A percentile compares a stretch with the other conserved stretches of the same genome.
Conservation (phyloP, 2,888 invertebrate species). For the Sisyra terminalis region DNA sequence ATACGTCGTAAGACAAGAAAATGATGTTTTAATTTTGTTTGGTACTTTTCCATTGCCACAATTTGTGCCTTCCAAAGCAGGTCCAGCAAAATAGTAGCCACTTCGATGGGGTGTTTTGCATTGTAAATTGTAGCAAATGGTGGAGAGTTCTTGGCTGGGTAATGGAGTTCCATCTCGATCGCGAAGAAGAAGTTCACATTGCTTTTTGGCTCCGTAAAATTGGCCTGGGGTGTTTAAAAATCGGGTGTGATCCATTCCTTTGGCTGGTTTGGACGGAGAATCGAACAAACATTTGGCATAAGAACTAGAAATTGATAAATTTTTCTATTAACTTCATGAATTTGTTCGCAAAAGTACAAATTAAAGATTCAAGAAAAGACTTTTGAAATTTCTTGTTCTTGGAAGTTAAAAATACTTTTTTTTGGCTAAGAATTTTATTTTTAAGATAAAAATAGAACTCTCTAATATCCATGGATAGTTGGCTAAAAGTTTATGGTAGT, state of each 20-base stretch:
- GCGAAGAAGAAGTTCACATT: constrained; percentile 53
- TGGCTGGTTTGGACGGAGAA: constrained; percentile 28
- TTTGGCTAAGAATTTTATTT: too few relatives aligned
- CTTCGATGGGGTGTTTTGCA: constrained; percentile 56
- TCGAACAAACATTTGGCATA: constrained; percentile 51
- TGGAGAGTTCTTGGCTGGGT: constrained; percentile 24
- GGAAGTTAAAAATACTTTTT: too few relatives aligned
- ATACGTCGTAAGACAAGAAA: constrained; percentile 2
- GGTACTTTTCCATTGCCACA: constrained; percentile 47
- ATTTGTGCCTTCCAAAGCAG: constrained; percentile 65
- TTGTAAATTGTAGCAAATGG: constrained; percentile 47
- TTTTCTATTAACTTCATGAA: too few relatives aligned
- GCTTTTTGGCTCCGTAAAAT: constrained; percentile 53
- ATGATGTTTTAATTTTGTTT: not conserved
- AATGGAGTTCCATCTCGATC: constrained; percentile 46
- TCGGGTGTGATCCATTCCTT: constrained; percentile 40
- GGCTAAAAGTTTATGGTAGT: too few relatives aligned
- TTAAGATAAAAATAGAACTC: too few relatives aligned
- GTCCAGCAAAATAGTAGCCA: constrained; percentile 62
- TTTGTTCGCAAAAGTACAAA: too few relatives aligned
- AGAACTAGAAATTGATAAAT: too few relatives aligned
- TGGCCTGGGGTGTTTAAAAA: constrained; percentile 49
- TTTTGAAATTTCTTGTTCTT: too few relatives aligned
- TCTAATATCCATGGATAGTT: too few relatives aligned
- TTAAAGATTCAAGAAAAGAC: too few relatives aligned